Evolutionary conservation across 2,797 vertebrate genomes (phyloP).

Genomic region (Notolabrus celidotus): DNA sequence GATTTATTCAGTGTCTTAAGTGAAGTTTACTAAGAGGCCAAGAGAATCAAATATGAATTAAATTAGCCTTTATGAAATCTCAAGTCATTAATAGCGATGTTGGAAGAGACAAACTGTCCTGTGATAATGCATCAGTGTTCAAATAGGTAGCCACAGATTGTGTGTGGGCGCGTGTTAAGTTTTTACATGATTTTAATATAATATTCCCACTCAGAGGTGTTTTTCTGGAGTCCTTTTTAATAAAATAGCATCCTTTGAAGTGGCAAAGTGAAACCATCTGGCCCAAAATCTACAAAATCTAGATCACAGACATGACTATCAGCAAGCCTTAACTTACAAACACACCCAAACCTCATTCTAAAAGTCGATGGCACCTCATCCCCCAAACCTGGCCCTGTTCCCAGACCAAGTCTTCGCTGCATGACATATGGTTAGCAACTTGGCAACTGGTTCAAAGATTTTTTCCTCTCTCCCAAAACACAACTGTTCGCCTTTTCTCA

Average conservation of each 20-base stretch:
- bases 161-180: conserved; percentile 6
- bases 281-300: conserved; percentile 27
- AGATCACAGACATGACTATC: conserved; percentile 15
- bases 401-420: conserved; percentile 36
- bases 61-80: conserved; percentile 59
- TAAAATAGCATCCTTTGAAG: conserved; percentile 39
- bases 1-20: conserved; percentile 22
- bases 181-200: conserved; percentile 16
- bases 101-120: conserved; percentile 52
- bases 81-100: conserved; percentile 18
- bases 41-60: conserved; percentile 58
- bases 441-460: conserved; percentile 50
- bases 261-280: conserved; percentile 57
- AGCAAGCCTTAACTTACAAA: conserved; percentile 45
- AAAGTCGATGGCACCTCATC: conserved; percentile 42
- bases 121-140: neutral
- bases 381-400: conserved; percentile 47
- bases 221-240: conserved; percentile 33
- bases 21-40: conserved; percentile 45
- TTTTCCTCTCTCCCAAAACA: conserved; percentile 27
- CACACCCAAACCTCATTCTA: conserved; percentile 48
- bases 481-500: conserved; percentile 26
- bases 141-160: conserved; percentile 11
- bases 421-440: conserved; percentile 58
- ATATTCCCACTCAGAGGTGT: conserved; percentile 12